phyloP scores from a whole-genome alignment of 1,140 invertebrate species.

The Platorchestia sp. region DNA sequence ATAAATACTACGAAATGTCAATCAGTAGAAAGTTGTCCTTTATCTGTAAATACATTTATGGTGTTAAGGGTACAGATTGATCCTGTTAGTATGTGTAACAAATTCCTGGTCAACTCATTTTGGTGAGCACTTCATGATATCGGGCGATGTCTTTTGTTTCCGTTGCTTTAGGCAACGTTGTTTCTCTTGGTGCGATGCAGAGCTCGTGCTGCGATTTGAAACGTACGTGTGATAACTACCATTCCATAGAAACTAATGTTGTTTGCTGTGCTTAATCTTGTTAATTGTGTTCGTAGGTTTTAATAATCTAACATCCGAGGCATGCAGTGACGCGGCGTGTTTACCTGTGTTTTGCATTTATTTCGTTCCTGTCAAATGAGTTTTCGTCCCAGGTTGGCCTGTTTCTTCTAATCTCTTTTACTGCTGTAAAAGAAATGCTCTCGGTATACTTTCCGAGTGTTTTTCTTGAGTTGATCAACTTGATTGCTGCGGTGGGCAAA shows the following conservation, averaged over 20 bases:
- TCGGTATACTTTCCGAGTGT: neutral
- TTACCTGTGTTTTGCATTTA: too few species aligned
- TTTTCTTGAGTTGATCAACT: too few species aligned
- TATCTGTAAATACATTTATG: neutral
- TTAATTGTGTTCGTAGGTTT: neutral
- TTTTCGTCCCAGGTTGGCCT: neutral
- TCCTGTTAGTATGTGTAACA: neutral
- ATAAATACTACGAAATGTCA: neutral
- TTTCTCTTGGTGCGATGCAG: neutral
- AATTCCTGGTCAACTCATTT: neutral
- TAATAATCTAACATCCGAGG: neutral
- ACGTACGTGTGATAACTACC: neutral
- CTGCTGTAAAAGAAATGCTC: neutral
- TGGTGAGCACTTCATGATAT: neutral
- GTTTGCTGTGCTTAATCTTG: neutral
- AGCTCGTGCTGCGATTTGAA: neutral
- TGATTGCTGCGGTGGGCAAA: too few species aligned
- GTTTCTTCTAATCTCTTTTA: neutral
- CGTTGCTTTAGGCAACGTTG: neutral
- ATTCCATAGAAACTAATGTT: neutral
- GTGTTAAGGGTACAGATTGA: neutral
- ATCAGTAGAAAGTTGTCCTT: neutral
- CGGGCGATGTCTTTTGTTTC: neutral
- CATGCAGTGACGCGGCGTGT: too few species aligned
- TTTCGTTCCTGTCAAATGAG: neutral